These are phyloP conservation scores for Trachops cirrhosus DNA, from an alignment of 2,797 vertebrate species.

Conservation along the genomic window DNA sequence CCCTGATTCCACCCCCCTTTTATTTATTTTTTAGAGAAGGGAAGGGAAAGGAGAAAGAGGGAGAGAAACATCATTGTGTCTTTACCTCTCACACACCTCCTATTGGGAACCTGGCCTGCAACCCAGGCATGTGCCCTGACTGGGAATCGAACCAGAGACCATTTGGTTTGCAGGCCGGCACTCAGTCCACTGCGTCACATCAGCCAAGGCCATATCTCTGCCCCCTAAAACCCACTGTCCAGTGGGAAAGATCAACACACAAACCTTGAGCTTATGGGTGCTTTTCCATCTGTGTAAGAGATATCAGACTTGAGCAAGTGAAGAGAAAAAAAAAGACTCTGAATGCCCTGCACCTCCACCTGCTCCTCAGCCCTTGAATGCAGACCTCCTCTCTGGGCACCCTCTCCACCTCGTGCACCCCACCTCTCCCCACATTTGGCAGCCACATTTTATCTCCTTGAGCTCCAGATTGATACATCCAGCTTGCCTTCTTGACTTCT, in stretches of 20 bases:
- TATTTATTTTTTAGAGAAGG: too few relatives aligned
- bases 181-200: too few relatives aligned
- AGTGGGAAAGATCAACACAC: background rate
- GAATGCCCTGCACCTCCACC: background rate
- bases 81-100: too few relatives aligned
- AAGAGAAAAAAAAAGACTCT: background rate
- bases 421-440: fast-evolving
- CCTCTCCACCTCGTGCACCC: background rate
- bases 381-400: background rate
- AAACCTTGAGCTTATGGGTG: background rate
- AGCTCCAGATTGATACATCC: background rate
- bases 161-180: too few relatives aligned
- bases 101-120: too few relatives aligned
- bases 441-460: background rate
- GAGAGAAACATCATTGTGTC: too few relatives aligned
- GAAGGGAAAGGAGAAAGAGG: too few relatives aligned
- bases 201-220: too few relatives aligned
- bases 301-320: background rate
- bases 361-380: fast-evolving
- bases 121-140: too few relatives aligned
- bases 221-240: background rate
- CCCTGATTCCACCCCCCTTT: too few relatives aligned
- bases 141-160: too few relatives aligned
- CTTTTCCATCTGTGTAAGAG: background rate
- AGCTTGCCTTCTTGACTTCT: too few relatives aligned